A percentile compares a stretch with the other conserved stretches of the same genome.
phyloP scores from a whole-genome alignment of 2,113 vertebrate species.

The Silurus glanis region DNA sequence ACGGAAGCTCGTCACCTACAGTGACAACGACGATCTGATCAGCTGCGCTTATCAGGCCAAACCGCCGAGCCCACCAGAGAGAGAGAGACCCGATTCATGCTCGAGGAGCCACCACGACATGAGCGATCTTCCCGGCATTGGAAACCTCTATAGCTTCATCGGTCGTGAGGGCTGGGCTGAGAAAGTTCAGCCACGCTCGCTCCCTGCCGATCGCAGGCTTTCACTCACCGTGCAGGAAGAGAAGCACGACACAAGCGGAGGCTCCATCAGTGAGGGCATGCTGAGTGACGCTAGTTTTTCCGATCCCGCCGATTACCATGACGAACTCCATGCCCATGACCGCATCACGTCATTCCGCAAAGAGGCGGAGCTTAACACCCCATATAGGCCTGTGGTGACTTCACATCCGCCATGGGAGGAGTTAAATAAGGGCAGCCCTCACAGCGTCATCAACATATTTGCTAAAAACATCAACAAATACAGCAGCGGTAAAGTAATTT shows the following conservation, averaged over 20 bases:
- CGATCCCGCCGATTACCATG: constrained; percentile 79
- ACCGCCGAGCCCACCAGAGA: constrained; percentile 75
- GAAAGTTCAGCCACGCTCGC: constrained; percentile 62
- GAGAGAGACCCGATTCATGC: constrained; percentile 70
- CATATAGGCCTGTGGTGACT: constrained; percentile 67
- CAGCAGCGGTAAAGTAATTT: constrained; percentile 78
- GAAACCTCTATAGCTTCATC: constrained; percentile 78
- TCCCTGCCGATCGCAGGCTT: constrained; percentile 56
- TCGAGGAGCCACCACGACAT: constrained; percentile 77
- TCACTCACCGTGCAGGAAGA: constrained; percentile 56
- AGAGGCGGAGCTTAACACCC: constrained; percentile 79
- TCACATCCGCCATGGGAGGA: constrained; percentile 82
- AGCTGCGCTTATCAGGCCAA: constrained; percentile 71
- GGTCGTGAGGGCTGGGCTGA: constrained; percentile 72
- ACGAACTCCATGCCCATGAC: constrained; percentile 62
- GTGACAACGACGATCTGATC: constrained; percentile 65
- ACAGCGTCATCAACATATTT: constrained; percentile 96
- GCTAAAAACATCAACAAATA: constrained; percentile 82
- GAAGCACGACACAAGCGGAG: constrained; percentile 75
- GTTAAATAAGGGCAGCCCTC: constrained; percentile 87
- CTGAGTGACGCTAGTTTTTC: constrained; percentile 84
- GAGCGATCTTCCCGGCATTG: constrained; percentile 76
- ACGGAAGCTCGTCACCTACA: constrained; percentile 82
- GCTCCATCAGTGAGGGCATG: constrained; percentile 89
- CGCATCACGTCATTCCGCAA: constrained; percentile 84